phyloP scores from a whole-genome alignment of 2,888 invertebrate genomes.

The Therioaphis trifolii region DNA sequence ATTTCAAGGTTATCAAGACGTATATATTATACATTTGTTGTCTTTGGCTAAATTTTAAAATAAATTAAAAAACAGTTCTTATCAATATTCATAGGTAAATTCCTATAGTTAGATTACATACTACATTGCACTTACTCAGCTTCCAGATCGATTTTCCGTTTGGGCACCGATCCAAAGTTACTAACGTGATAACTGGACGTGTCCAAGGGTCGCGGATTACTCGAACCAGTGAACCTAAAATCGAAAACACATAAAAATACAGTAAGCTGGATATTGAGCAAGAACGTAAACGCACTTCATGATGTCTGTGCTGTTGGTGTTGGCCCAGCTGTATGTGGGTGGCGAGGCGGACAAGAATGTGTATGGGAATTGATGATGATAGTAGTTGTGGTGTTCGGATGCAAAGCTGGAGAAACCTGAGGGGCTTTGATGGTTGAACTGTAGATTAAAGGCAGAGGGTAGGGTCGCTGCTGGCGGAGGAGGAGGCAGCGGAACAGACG shows the following conservation, averaged over 20 bases:
- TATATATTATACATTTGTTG: too few species aligned
- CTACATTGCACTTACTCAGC: conserved; percentile 45
- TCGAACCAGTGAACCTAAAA: conserved; percentile 51
- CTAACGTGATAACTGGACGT: not conserved
- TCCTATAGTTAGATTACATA: too few species aligned
- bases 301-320: conserved; percentile 46
- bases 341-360: conserved; percentile 36
- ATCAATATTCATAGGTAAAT: too few species aligned
- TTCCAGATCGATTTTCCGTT: conserved; percentile 54
- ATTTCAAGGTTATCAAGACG: too few species aligned
- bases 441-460: not conserved
- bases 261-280: too few species aligned
- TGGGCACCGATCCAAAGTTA: conserved; percentile 39
- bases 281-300: conserved; percentile 32
- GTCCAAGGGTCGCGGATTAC: conserved; percentile 30
- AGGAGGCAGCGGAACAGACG: not conserved
- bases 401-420: not conserved
- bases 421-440: not conserved
- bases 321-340: conserved; percentile 55
- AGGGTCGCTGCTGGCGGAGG: not conserved
- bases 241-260: not conserved
- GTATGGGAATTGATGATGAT: conserved; percentile 38
- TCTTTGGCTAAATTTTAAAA: too few species aligned
- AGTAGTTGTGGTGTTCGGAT: not conserved
- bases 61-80: too few species aligned